phyloP scores from a whole-genome alignment of 2,797 vertebrate genomes.

The Diplodus puntazzo region DNA sequence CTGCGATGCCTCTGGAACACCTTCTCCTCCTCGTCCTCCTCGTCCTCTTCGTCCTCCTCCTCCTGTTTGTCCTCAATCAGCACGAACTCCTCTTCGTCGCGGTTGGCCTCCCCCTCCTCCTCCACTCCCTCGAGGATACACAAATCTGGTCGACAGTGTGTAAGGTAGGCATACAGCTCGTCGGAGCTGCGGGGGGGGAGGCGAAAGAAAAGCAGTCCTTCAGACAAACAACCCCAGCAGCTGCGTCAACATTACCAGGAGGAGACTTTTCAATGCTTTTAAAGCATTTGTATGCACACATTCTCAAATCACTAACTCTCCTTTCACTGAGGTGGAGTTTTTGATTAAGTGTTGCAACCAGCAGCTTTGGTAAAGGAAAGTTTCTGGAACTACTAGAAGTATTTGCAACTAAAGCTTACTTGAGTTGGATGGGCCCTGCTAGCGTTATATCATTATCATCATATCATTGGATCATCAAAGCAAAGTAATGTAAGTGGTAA shows the following conservation, averaged over 20 bases:
- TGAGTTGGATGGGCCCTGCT: too few relatives aligned
- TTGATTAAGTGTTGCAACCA: neutral
- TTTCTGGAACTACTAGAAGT: too few relatives aligned
- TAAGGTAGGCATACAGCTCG: slow-evolving; percentile 84
- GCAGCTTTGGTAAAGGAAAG: neutral
- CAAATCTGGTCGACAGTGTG: slow-evolving; percentile 82
- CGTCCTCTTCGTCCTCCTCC: slow-evolving; percentile 66
- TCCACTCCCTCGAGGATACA: slow-evolving; percentile 80
- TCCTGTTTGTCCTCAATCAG: slow-evolving; percentile 80
- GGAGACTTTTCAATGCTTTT: neutral
- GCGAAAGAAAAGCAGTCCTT: slow-evolving; percentile 6
- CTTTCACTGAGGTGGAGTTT: neutral
- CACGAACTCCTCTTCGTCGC: slow-evolving; percentile 87
- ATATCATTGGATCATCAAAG: too few relatives aligned
- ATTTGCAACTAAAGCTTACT: too few relatives aligned
- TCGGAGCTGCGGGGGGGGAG: slow-evolving; percentile 75
- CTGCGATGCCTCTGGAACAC: slow-evolving; percentile 68
- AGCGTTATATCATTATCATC: too few relatives aligned
- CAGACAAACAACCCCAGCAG: slow-evolving; percentile 48
- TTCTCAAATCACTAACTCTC: neutral
- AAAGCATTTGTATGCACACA: too few relatives aligned
- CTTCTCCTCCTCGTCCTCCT: slow-evolving; percentile 62
- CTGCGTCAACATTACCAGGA: slow-evolving; percentile 35
- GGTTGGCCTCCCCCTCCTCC: slow-evolving; percentile 72
- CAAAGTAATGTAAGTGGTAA: too few relatives aligned